Evolutionary conservation across 2,113 vertebrate species (phyloP), one percentile per base, ranked within the genome.

Genomic region (Hyperoodon ampullatus): DNA sequence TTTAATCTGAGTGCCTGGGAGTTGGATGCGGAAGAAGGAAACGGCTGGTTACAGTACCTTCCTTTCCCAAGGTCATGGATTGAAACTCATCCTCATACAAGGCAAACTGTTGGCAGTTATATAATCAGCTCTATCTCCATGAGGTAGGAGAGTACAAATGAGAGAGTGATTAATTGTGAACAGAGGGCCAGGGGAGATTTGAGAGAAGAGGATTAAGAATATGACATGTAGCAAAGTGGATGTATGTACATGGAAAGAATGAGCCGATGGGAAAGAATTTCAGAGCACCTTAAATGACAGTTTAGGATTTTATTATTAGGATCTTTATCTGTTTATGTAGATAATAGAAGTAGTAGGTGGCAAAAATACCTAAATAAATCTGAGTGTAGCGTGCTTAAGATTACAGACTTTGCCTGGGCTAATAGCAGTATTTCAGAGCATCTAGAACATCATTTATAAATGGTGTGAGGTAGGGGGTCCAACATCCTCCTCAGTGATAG

Each of bases 41-140:
- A 24, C 2, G 2, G 63, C 70, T 13, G 13, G 5, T 12, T 4
- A 10, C 0, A 1, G 53, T 28, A 1, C 30, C 30, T 53, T 33
- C 44, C 15, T 86, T 87, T 82, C 26, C 90, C 65, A 33, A 60
- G 26, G 58, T 16, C 0, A 2, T 35, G 19, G 26, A 6, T 35
- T 63, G 44, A 55, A 61, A 63, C 42, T n/a, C 83, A 19, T 19
- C 6, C 26, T 53, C 24, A 42, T 11, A 9, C 13, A 35, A 16
- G n/a, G 44, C 28, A 58, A 39, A 4, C 16, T 88, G 13, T 61
- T 35, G 18, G 33, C 23, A 26, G 74, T 26, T 13, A 2, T 21
- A 7, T 72, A 15, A 39, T 13, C 24, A 18, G 74, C 9, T 74
- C 5, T 8, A 3, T 70, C 55, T 77, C 50, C 8, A 1, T 19